These are phyloP conservation scores for Troilus luridus DNA, from an alignment of 2,888 invertebrate species.

Conservation along the genomic window DNA sequence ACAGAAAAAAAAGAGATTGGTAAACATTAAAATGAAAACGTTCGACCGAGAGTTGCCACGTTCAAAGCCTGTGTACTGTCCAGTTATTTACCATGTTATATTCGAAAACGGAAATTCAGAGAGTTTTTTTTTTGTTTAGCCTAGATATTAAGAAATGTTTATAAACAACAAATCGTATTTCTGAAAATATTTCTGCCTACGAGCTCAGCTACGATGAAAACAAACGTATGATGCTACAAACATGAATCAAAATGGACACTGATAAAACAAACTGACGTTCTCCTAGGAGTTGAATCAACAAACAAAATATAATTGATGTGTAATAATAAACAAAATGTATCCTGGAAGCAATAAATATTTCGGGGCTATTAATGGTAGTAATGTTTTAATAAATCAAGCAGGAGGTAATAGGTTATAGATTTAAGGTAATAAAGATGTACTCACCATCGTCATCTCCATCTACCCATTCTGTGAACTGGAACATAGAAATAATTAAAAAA, in stretches of 20 bases:
- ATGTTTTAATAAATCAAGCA: neutral
- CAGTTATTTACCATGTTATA: neutral
- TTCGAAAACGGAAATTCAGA: neutral
- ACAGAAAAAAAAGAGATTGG: too few relatives aligned
- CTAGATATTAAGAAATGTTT: neutral
- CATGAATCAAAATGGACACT: neutral
- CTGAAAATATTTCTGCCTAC: neutral
- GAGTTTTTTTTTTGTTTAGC: neutral
- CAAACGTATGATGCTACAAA: neutral
- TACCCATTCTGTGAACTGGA: slow-evolving; percentile 54
- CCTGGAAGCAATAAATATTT: neutral
- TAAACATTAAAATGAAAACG: neutral
- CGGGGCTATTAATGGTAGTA: neutral
- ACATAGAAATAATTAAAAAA: neutral
- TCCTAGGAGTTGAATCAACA: neutral
- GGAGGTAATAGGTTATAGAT: too few relatives aligned
- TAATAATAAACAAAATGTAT: neutral
- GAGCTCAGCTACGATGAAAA: neutral
- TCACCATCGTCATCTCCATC: slow-evolving; percentile 52
- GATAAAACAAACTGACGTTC: neutral
- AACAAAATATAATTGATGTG: neutral
- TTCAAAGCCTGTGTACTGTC: neutral
- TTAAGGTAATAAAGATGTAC: neutral
- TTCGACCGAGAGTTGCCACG: neutral
- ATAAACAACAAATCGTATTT: neutral